Evolutionary conservation across 2,888 invertebrate species (phyloP).

Genomic region (Lithophane socia): DNA sequence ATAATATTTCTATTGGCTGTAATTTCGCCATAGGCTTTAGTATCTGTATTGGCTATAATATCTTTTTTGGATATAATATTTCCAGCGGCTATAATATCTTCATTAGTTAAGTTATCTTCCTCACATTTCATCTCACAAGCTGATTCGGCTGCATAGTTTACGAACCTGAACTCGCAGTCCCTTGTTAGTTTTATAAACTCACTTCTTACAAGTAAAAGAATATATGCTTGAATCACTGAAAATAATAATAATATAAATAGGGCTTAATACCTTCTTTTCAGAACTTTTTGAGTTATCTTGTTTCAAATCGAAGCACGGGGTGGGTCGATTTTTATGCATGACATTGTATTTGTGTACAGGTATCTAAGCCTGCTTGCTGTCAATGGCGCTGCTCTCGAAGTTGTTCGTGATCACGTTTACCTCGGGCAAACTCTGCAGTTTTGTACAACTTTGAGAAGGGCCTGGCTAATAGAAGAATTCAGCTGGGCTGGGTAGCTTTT

Average conservation of each 20-base stretch:
- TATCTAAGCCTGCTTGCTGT: no score
- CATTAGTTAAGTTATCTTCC: not conserved
- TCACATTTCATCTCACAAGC: slow-evolving; percentile 17
- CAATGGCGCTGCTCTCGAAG: no score
- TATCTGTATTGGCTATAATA: not conserved
- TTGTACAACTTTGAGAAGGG: no score
- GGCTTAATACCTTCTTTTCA: not conserved
- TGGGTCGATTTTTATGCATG: not conserved
- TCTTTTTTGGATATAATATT: not conserved
- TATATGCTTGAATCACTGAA: slow-evolving; percentile 61
- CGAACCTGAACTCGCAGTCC: slow-evolving; percentile 43
- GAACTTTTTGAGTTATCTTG: not conserved
- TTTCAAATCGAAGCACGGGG: not conserved
- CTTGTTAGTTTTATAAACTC: slow-evolving; percentile 54
- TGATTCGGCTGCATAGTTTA: slow-evolving; percentile 45
- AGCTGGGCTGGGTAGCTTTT: no score
- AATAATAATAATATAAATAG: slow-evolving; percentile 7
- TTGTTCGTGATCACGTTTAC: no score
- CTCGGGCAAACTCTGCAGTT: no score
- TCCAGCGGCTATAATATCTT: not conserved
- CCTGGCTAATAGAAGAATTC: no score
- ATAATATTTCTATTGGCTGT: not conserved
- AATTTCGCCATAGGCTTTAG: not conserved
- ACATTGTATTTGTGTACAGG: not conserved
- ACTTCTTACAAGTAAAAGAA: slow-evolving; percentile 56